Conservation (phyloP, 2,113 vertebrate species). For the Empidonax traillii region DNA sequence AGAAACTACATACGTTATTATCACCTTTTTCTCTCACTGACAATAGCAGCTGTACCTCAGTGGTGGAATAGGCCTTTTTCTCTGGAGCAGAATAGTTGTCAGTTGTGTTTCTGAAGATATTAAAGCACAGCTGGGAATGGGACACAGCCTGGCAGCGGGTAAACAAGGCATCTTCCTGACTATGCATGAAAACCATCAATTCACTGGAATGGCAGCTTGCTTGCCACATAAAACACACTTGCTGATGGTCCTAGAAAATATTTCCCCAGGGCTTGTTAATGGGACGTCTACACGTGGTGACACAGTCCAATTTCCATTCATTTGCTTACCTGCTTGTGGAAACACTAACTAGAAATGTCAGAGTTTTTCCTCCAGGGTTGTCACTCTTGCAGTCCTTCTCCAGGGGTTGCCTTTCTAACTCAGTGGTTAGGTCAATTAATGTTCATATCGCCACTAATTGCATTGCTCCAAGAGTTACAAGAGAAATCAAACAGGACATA, state of each 20-base stretch:
- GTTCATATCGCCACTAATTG: constrained; percentile 26
- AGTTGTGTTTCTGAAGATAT: not conserved
- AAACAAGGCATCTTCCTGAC: not conserved
- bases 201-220: not conserved
- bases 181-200: not conserved
- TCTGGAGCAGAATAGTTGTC: not conserved
- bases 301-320: constrained; percentile 2
- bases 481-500: constrained; percentile 23
- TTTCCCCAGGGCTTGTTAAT: constrained; percentile 24
- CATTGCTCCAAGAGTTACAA: not conserved
- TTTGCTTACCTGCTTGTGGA: constrained; percentile 32
- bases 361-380: not conserved
- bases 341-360: constrained; percentile 24
- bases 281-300: not conserved
- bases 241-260: constrained; percentile 15
- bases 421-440: constrained; percentile 34
- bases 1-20: not conserved
- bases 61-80: not conserved
- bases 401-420: constrained; percentile 2
- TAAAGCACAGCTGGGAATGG: not conserved
- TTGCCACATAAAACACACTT: not conserved
- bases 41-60: not conserved
- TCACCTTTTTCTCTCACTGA: not conserved
- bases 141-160: not conserved
- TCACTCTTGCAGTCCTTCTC: not conserved